phyloP scores from a whole-genome alignment of 2,113 vertebrate species.

The Rallus limicola region DNA sequence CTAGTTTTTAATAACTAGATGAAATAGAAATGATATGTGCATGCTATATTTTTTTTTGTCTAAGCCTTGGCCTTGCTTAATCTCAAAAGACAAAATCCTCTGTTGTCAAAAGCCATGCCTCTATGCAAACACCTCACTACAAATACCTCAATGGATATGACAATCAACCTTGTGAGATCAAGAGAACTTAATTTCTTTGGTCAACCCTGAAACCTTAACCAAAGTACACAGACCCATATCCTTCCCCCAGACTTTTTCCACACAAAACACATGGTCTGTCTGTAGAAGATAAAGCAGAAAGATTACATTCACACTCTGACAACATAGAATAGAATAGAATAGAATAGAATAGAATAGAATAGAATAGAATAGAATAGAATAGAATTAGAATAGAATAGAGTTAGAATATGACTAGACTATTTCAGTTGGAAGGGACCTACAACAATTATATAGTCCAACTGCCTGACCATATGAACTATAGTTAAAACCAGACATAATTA shows the following conservation, averaged over 20 bases:
- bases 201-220: background rate
- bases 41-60: background rate
- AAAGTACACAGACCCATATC: background rate
- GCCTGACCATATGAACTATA: background rate
- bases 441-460: background rate
- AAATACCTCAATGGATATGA: background rate
- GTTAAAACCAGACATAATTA: background rate
- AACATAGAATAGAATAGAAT: background rate
- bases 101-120: background rate
- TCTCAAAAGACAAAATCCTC: background rate
- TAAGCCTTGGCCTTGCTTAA: background rate
- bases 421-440: background rate
- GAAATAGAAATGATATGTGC: background rate
- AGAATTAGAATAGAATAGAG: background rate
- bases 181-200: background rate
- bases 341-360: background rate
- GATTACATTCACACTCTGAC: background rate
- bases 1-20: background rate
- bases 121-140: background rate
- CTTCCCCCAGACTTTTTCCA: background rate
- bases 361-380: background rate
- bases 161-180: background rate
- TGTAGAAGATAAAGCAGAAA: background rate
- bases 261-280: background rate
- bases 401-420: background rate